Evolutionary conservation across 2,888 invertebrate genomes (phyloP), one percentile per base, ranked within the genome.

Genomic region (Limnephilus auricula): DNA sequence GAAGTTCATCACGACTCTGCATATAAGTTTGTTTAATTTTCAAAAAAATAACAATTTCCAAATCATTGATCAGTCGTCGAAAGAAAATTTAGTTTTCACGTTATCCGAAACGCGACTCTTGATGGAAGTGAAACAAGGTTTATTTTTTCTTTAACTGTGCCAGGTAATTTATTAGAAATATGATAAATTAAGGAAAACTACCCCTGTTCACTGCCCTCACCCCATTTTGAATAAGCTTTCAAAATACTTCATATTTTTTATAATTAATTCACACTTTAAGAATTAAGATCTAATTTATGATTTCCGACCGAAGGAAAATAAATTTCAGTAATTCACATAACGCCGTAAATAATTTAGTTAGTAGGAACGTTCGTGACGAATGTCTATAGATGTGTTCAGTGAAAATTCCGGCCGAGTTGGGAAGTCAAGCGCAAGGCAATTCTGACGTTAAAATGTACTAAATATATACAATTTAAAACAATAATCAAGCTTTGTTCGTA

Each of bases 401-500:
- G 79, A 32, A 40, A 89, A 88, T 78, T 79, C 87, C 87, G 87
- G 32, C 34, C n/a, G 30, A 88, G 79, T 88, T 37, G 34, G 45
- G 15, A 80, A 79, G 45, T 89, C 45, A 89, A 89, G 79, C 89
- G 79, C 34, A 12, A 89, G 89, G 82, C 34, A 45, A 85, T 84
- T 79, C 79, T 84, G 89, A 78, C 79, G 83, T 78, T 88, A 88
- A 89, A 91, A 91, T 89, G 31, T 82, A 91, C 87, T 92, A 92
- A 92, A 92, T 92, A 92, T 90, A 91, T 92, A 91, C 92, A 93
- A 93, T 93, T 93, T 92, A 93, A 93, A 93, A 93, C 93, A 93
- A 93, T 93, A 93, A 90, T 91, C 91, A 89, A 91, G 85, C 91
- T 91, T 93, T 92, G 91, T 91, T 91, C 91, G 90, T 84, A 91